Evolutionary conservation across 2,888 invertebrate species (phyloP), one percentile per base, ranked within the genome.

Genomic region (Aleiodes alternator): DNA sequence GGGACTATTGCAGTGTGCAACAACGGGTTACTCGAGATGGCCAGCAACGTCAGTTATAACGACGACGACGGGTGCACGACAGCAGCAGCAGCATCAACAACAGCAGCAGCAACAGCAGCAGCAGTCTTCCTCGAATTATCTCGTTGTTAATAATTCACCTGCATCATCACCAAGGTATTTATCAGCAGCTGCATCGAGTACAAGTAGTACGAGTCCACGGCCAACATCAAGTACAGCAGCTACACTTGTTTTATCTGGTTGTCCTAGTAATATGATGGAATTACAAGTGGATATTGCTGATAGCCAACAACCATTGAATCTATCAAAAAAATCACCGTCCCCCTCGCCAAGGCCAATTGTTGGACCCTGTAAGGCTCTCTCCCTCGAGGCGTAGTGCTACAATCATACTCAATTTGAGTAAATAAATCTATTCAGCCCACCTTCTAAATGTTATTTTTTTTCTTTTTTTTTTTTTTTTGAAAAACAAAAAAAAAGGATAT

Each of bases 201-300:
- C 84, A 73, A 87, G 86, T 78, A 84, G 85, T 69, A 78, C 80
- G 68, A 68, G 88, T 84, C 89, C 89, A 11, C 83, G 87, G 79
- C 86, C 89, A 29, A 86, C 84, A 51, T 84, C 87, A 43, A 86
- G 84, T 78, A 87, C 90, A 59, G 87, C 90, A 7, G 85, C 89
- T 51, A 87, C 90, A 34, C 80, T 90, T 71, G 85, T 90, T 53
- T 80, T 89, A 11, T 85, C 89, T 51, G 87, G 89, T 14, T 88
- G 90, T 72, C 89, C 91, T 82, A 89, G 89, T 51, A 91, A 93
- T 89, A 90, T 94, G 87, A 91, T 94, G 85, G 95, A 96, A 88
- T 92, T 96, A 83, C 96, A 96, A 90, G 95, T 96, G 83, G 95
- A 95, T 87, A 95, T 95, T 82, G 95, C 95, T 85, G 95, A 95